Conservation (phyloP, 2,113 vertebrate species). For the Phyllopteryx taeniolatus region DNA sequence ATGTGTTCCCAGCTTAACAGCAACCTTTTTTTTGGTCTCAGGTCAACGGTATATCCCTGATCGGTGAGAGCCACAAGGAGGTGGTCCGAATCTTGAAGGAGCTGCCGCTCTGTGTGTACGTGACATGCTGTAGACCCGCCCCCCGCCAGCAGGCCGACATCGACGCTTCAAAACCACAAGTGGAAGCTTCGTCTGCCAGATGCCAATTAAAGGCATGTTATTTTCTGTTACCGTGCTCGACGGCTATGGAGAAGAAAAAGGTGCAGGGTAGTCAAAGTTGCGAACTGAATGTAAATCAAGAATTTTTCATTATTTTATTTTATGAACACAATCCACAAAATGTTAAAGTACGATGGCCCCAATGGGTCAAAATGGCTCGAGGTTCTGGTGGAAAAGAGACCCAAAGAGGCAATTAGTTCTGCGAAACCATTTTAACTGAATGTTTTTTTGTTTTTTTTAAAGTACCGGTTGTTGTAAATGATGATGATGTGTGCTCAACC, state of each 20-base stretch:
- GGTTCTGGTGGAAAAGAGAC: background rate
- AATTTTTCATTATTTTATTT: no score
- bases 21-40: conserved; percentile 34
- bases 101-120: conserved; percentile 82
- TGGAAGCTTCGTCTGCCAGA: conserved; percentile 39
- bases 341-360: background rate
- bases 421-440: background rate
- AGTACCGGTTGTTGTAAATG: background rate
- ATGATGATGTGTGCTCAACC: background rate
- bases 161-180: conserved; percentile 62
- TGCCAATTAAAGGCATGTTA: conserved; percentile 49
- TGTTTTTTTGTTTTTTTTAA: background rate
- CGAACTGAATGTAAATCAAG: no score
- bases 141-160: conserved; percentile 57
- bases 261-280: no score
- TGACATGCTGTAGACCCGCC: conserved; percentile 87
- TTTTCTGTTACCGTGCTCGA: background rate
- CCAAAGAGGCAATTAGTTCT: background rate
- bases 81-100: conserved; percentile 93
- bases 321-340: no score
- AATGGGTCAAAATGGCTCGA: background rate
- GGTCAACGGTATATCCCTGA: conserved; percentile 90
- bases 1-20: background rate
- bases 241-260: no score
- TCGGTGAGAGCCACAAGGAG: conserved; percentile 90